A percentile compares a stretch with the other conserved stretches of the same genome.
Evolutionary conservation across 2,888 invertebrate species (phyloP).

Genomic region (Antheraea assamensis): DNA sequence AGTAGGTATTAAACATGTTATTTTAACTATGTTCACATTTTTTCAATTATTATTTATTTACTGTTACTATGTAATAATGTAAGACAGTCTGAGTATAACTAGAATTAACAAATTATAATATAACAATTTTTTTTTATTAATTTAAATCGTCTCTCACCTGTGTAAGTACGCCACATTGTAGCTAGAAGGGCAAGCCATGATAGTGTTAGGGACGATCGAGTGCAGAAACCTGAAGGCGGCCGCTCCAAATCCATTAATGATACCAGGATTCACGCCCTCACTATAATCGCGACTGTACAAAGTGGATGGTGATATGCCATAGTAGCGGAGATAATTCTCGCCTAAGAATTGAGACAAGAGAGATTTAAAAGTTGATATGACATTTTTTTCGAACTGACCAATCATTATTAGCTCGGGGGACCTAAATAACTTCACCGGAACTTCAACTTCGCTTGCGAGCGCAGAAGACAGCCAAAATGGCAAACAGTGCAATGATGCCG

Average conservation of each 20-base stretch:
- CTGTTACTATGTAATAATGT: too few relatives aligned
- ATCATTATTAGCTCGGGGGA: too few relatives aligned
- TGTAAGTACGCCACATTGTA: conserved; percentile 62
- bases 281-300: conserved; percentile 86
- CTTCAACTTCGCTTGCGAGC: too few relatives aligned
- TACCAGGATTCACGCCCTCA: conserved; percentile 83
- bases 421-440: too few relatives aligned
- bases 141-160: conserved; percentile 45
- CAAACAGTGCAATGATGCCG: too few relatives aligned
- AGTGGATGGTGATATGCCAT: conserved; percentile 83
- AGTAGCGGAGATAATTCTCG: conserved; percentile 80
- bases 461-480: too few relatives aligned
- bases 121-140: neutral
- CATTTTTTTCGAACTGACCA: too few relatives aligned
- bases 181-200: conserved; percentile 61
- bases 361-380: neutral
- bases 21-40: too few relatives aligned
- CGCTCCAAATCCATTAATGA: conserved; percentile 86
- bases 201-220: conserved; percentile 80
- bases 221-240: conserved; percentile 88
- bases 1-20: too few relatives aligned
- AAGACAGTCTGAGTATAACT: too few relatives aligned
- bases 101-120: too few relatives aligned
- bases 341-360: conserved; percentile 55
- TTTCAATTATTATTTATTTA: too few relatives aligned